phyloP scores from a whole-genome alignment of 2,113 vertebrate species.

The Neolamprologus falcicula region DNA sequence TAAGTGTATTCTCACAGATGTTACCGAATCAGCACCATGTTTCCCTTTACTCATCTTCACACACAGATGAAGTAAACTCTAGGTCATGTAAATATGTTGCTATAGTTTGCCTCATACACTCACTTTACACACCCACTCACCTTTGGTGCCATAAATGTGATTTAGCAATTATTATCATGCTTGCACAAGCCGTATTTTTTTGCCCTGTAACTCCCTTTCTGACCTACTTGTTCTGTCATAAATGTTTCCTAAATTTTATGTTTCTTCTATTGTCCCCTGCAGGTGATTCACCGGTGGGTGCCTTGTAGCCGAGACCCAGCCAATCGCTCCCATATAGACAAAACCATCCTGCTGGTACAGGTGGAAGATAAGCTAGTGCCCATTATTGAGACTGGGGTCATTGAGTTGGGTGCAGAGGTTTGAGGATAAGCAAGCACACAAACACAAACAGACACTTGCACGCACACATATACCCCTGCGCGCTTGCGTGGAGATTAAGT shows the following conservation, averaged over 20 bases:
- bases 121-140: not conserved
- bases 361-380: slow-evolving; percentile 98
- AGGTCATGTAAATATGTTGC: not conserved
- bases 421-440: slow-evolving; percentile 65
- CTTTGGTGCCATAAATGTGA: not conserved
- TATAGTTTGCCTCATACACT: not conserved
- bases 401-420: slow-evolving; percentile 97
- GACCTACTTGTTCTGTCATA: not conserved
- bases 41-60: not conserved
- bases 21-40: not conserved
- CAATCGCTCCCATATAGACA: slow-evolving; percentile 95
- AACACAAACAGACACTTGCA: not conserved
- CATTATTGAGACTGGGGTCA: slow-evolving; percentile 92
- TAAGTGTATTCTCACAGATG: slow-evolving; percentile 62
- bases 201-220: not conserved
- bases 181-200: not conserved
- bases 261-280: not conserved
- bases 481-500: slow-evolving; percentile 30
- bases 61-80: not conserved
- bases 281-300: slow-evolving; percentile 99
- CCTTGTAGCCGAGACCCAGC: slow-evolving; percentile 98
- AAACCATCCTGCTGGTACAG: slow-evolving; percentile 98
- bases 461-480: not conserved
- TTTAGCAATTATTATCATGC: not conserved
- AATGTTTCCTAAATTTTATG: not conserved